phyloP scores from a whole-genome alignment of 1,140 invertebrate genomes.

The Lepidurus apus region DNA sequence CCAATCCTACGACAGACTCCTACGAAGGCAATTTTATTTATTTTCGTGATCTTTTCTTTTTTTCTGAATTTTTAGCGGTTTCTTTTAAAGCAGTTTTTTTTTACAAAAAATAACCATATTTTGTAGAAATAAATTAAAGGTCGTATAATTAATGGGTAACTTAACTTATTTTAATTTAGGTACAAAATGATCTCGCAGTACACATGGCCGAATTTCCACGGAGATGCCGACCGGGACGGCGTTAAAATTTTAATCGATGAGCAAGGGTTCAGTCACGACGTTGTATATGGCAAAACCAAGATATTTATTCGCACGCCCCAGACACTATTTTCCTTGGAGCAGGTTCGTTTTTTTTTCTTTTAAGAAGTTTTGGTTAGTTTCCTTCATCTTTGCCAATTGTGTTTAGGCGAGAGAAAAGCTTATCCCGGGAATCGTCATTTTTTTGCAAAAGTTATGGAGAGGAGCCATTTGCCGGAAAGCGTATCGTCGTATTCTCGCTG shows the following conservation, averaged over 20 bases:
- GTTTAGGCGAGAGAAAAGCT: conserved; percentile 61
- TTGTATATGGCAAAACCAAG: conserved; percentile 90
- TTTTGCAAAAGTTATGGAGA: conserved; percentile 91
- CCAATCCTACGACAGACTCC: conserved; percentile 81
- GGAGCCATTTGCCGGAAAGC: conserved; percentile 70
- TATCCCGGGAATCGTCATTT: conserved; percentile 81
- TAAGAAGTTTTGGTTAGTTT: not conserved
- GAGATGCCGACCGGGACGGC: conserved; percentile 69
- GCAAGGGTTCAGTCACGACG: conserved; percentile 70
- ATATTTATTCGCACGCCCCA: conserved; percentile 86
- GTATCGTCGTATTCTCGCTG: conserved; percentile 80
- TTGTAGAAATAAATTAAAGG: no score
- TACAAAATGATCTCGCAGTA: conserved; percentile 93
- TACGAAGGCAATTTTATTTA: conserved; percentile 54
- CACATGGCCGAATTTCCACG: conserved; percentile 90
- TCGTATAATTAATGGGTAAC: no score
- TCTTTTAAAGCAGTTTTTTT: not conserved
- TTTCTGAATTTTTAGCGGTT: not conserved
- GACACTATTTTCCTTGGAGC: conserved; percentile 83
- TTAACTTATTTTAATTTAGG: conserved; percentile 49
- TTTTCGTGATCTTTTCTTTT: not conserved
- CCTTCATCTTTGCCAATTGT: not conserved
- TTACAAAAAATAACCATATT: not conserved
- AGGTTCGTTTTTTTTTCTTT: conserved; percentile 45
- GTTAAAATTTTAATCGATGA: conserved; percentile 75